These are phyloP conservation scores for Tromatobia lineatoria DNA, from an alignment of 2,888 invertebrate species.

Conservation along the genomic window DNA sequence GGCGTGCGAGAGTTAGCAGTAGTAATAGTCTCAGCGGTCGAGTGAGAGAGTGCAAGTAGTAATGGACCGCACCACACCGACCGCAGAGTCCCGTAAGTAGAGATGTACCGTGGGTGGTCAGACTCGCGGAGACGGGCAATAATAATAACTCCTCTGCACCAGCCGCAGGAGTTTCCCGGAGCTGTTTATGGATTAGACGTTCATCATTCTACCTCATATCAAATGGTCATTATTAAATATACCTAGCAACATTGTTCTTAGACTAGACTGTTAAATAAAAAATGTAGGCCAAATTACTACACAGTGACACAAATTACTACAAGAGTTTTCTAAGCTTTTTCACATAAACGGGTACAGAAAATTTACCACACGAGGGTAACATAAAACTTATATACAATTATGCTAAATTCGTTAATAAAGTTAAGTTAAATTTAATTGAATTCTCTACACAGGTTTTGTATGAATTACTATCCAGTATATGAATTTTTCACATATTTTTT, in stretches of 20 bases:
- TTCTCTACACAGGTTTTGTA: no score
- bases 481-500: no score
- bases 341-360: no score
- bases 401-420: no score
- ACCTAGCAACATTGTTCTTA: not conserved
- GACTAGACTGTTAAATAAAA: no score
- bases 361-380: no score
- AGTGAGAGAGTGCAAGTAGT: conserved; percentile 30
- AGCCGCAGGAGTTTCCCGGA: conserved; percentile 3
- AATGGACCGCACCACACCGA: conserved; percentile 46
- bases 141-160: conserved; percentile 49
- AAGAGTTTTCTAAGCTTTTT: no score
- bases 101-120: conserved; percentile 39
- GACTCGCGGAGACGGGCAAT: conserved; percentile 42
- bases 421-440: no score
- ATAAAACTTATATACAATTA: no score
- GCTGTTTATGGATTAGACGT: conserved; percentile 16
- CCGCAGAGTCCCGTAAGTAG: conserved; percentile 35
- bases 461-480: no score
- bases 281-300: no score
- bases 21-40: not conserved
- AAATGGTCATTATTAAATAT: conserved; percentile 4
- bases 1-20: conserved; percentile 5
- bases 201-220: conserved; percentile 16
- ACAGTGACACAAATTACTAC: not conserved